Evolutionary conservation across 2,797 vertebrate genomes (phyloP), one percentile per base, ranked within the genome.

Genomic region (Catamblyrhynchus diadema): DNA sequence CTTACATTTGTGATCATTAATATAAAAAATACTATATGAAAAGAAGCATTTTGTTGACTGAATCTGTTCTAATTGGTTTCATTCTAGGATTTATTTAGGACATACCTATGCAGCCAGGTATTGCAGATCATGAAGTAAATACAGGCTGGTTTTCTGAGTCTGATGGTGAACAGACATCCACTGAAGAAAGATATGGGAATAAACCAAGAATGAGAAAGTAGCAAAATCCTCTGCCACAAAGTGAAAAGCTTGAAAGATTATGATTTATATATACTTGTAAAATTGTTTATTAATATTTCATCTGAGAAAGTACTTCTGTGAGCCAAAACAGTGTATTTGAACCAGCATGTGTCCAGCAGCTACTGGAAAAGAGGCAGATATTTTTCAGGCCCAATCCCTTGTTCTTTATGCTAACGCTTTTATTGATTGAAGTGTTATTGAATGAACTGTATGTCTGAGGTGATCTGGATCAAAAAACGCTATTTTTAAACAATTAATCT

Each of bases 391-490:
- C 20, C 1, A 28, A 37, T 37, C 23, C 20, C 16, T 81, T 6
- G 1, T 44, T 73, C 11, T 10, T 74, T 53, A 2, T 9, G 8
- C 37, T 44, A 3, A 9, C 0, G 0, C 48, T 41, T 9, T 60
- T 78, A 44, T 0, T 81, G 25, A 53, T n/a, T 21, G 21, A 56
- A 57, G 41, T 59, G 48, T 48, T 83, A 48, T 19, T 50, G 16
- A 23, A 37, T 59, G 30, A 83, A 54, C 17, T 18, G 17, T 14
- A 35, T 18, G 22, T 74, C 8, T 62, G 50, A 83, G 45, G 24
- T 14, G 5, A 61, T 65, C 12, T 48, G 35, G 11, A 28, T 42
- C 1, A 48, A 51, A 23, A 18, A 3, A 2, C 2, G 7, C 50
- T 19, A 12, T 12, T 51, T 51, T 30, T 18, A 51, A 51, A 51